Evolutionary conservation across 2,113 vertebrate genomes (phyloP).

Genomic region (Rattus norvegicus): DNA sequence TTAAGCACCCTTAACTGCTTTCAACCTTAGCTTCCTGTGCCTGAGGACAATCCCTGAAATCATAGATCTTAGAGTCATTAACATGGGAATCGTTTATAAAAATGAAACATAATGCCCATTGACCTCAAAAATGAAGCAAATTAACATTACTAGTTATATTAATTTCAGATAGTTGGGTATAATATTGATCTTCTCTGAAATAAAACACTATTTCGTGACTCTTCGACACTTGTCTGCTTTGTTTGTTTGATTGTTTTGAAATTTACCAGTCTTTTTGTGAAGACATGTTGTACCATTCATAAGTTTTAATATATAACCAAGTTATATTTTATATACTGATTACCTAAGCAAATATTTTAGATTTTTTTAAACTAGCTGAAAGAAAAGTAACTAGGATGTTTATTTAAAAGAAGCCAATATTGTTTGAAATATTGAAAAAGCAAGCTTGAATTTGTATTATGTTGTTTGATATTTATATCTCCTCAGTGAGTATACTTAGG

Average conservation of each 20-base stretch:
- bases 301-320: conserved; percentile 49
- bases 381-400: neutral
- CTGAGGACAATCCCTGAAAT: conserved; percentile 65
- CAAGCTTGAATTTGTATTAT: conserved; percentile 61
- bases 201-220: conserved; percentile 25
- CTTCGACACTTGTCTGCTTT: neutral
- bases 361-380: neutral
- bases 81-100: conserved; percentile 73
- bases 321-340: conserved; percentile 4
- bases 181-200: conserved; percentile 47
- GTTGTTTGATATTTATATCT: conserved; percentile 80
- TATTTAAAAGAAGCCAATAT: conserved; percentile 49
- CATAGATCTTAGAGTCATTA: conserved; percentile 76
- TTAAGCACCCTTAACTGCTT: conserved; percentile 79
- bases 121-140: conserved; percentile 59
- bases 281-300: conserved; percentile 25
- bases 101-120: conserved; percentile 67
- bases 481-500: conserved; percentile 57
- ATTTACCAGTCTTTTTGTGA: neutral
- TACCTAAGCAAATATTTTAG: conserved; percentile 48
- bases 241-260: conserved; percentile 3
- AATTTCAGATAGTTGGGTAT: conserved; percentile 60
- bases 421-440: conserved; percentile 63
- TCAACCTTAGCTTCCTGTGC: conserved; percentile 68
- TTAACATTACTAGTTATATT: conserved; percentile 64